Base-by-base conservation (phyloP, 2,888 invertebrate genomes). In the Zaprionus bogoriensis region DNA sequence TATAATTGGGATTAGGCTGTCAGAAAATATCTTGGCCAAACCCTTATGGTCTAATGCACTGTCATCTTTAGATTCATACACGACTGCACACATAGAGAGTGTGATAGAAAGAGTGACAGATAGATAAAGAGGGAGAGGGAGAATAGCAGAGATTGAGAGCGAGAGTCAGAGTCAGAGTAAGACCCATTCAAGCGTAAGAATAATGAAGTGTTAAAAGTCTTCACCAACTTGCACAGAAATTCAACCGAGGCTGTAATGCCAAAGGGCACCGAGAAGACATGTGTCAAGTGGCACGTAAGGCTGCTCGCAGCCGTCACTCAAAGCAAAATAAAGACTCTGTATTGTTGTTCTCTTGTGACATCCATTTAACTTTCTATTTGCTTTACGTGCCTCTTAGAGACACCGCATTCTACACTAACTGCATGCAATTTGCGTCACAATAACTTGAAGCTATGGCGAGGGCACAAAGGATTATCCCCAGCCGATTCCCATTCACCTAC, bases 121-220 rank as follows among this genome's bases (percentile, higher is more conserved):
- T n/a, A n/a, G n/a, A n/a, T n/a, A n/a, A n/a, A n/a, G n/a, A n/a
- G n/a, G n/a, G n/a, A n/a, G n/a, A n/a, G n/a, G n/a, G n/a, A n/a
- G n/a, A n/a, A n/a, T n/a, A n/a, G n/a, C n/a, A n/a, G n/a, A n/a
- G n/a, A n/a, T n/a, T n/a, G n/a, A n/a, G n/a, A n/a, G n/a, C n/a
- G n/a, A n/a, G n/a, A n/a, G n/a, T n/a, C n/a, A n/a, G n/a, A n/a
- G n/a, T n/a, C n/a, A n/a, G n/a, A n/a, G n/a, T n/a, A n/a, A n/a
- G n/a, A n/a, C n/a, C 30, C 45, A 28, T 46, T 59, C 52, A 32
- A 42, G 42, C 14, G 25, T 54, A 59, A 67, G 79, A 65, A 66
- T 80, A 71, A 80, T 77, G 71, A 60, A 78, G 75, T 61, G 67
- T 67, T 69, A 66, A 69, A 58, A 64, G 70, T 70, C 62, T 57